phyloP scores from a whole-genome alignment of 1,140 invertebrate species.

The Drosophila orena region DNA sequence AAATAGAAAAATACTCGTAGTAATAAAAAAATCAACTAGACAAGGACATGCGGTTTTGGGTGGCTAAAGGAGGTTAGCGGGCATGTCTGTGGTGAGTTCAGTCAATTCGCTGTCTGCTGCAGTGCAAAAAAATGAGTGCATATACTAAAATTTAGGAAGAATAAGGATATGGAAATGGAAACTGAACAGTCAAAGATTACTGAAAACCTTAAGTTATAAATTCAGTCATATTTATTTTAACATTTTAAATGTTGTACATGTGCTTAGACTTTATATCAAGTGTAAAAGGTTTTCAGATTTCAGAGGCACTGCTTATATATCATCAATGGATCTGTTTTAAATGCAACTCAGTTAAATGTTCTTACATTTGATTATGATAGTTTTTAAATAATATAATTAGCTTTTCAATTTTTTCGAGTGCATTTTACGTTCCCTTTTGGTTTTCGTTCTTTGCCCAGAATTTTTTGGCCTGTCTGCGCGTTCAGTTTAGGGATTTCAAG shows the following conservation, averaged over 20 bases:
- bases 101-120: conserved; percentile 58
- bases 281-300: no score
- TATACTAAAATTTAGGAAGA: neutral
- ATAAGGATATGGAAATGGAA: neutral
- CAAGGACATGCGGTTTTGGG: conserved; percentile 38
- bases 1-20: conserved; percentile 70
- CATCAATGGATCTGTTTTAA: no score
- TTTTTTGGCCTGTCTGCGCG: conserved; percentile 54
- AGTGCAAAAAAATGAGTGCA: neutral
- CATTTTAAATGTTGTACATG: no score
- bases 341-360: no score
- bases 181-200: neutral
- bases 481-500: conserved; percentile 54
- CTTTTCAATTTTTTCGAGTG: neutral
- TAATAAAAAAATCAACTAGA: conserved; percentile 66
- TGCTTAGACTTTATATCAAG: no score
- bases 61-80: conserved; percentile 5
- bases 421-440: conserved; percentile 8
- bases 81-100: conserved; percentile 61
- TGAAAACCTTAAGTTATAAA: no score
- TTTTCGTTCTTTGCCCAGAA: neutral
- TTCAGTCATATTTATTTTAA: no score
- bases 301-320: no score
- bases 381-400: no score
- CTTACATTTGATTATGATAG: no score